Conservation (phyloP, 2,113 vertebrate genomes). For the Alces alces region DNA sequence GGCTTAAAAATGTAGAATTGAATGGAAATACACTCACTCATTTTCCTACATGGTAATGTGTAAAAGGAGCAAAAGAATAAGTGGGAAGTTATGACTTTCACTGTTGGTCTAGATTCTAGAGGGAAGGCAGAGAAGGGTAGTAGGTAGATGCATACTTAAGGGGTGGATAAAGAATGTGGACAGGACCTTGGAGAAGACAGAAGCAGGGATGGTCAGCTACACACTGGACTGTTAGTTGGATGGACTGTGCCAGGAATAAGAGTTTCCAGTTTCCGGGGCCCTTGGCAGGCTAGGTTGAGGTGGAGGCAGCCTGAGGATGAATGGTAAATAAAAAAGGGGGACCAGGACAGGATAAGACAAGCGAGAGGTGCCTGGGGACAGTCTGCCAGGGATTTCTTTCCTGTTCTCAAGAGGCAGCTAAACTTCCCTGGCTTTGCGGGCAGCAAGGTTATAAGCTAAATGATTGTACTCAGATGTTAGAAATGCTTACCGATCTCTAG, state of each 20-base stretch:
- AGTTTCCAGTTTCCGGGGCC: neutral
- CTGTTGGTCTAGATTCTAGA: neutral
- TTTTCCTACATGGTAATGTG: neutral
- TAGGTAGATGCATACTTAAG: accelerated
- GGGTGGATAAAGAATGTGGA: neutral
- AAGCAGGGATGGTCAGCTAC: neutral
- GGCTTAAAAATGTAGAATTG: neutral
- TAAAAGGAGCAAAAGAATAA: neutral
- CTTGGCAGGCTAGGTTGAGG: neutral
- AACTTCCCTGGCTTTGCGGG: neutral
- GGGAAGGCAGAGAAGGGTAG: neutral
- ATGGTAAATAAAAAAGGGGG: neutral
- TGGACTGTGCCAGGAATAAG: neutral
- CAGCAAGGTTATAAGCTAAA: neutral
- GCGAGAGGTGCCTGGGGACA: neutral
- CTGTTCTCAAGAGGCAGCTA: neutral
- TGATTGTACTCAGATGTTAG: neutral
- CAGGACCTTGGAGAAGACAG: accelerated
- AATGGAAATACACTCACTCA: neutral
- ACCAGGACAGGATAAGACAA: neutral
- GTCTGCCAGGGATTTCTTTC: neutral
- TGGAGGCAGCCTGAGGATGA: neutral
- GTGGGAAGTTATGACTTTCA: neutral
- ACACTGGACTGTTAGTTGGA: accelerated
- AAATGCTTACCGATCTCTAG: neutral